Evolutionary conservation across 2,888 invertebrate species (phyloP), one percentile per base, ranked within the genome.

Genomic region (Sicus ferrugineus): DNA sequence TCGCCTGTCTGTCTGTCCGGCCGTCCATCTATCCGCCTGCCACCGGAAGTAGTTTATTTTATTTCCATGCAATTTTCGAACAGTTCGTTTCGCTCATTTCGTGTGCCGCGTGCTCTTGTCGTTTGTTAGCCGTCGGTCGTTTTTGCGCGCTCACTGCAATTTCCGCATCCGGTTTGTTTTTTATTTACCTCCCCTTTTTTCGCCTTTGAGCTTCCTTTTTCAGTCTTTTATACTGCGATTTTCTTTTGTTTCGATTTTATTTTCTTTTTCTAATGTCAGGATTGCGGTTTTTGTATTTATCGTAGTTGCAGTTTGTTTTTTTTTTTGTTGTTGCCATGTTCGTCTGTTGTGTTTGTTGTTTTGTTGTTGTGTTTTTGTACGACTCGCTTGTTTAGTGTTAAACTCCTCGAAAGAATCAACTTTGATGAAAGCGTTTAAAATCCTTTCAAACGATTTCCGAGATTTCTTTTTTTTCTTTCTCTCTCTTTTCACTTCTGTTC

Each of bases 21-120:
- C 30, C 21, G 31, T 63, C 16, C n/a, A 3, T 19, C 30, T 30
- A 19, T 31, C 16, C 23, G 34, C 19, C 31, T 11, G 50, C 21
- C 30, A 31, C 30, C 67, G 67, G 67, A 67, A 46, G 67, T 31
- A 58, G 42, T 67, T 67, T 67, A 67, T 67, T 67, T 67, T 67
- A 67, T 67, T 67, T 67, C 46, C 48, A 67, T 67, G 67, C 58
- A 58, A 67, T 48, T 67, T 58, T 67, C 67, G 28, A 34, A 38
- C 66, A 56, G 26, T 66, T 46, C 31, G 48, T 56, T 34, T 56
- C 56, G 28, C 19, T 58, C 26, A 30, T 54, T 54, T 46, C 23
- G 38, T 50, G 19, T 11, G 16, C 19, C 14, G 48, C 30, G n/a
- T 46, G 50, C 50, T n/a, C n/a, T 50, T 28, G 48, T 2, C 14